These are phyloP conservation scores for Epiblema foenella DNA, from an alignment of 2,888 invertebrate genomes.

Conservation along the genomic window DNA sequence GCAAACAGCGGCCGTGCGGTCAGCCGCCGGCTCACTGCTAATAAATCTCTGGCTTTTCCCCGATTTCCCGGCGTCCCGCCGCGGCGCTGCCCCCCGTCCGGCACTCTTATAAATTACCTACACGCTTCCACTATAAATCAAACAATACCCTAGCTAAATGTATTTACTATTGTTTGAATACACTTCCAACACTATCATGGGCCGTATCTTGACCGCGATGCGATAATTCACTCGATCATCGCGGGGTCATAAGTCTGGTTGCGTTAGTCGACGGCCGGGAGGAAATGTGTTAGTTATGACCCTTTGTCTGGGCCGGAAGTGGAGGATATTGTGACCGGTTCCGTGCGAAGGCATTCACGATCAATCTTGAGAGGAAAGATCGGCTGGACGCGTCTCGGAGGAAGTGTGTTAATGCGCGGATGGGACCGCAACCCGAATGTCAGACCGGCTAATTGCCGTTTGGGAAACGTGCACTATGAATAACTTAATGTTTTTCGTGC, in stretches of 20 bases:
- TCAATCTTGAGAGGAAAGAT: conserved; percentile 69
- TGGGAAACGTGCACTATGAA: conserved; percentile 48
- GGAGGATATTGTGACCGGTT: conserved; percentile 71
- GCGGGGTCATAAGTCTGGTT: conserved; percentile 57
- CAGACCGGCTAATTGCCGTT: conserved; percentile 48
- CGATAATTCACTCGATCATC: conserved; percentile 65
- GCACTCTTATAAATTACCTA: conserved; percentile 83
- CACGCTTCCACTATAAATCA: conserved; percentile 83
- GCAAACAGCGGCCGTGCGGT: conserved; percentile 75
- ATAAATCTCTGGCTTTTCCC: conserved; percentile 83
- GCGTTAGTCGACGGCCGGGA: conserved; percentile 69
- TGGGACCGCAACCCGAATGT: conserved; percentile 52
- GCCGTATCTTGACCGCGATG: conserved; percentile 58
- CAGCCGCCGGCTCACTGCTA: conserved; percentile 71
- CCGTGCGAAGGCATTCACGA: conserved; percentile 62
- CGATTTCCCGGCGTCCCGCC: conserved; percentile 79
- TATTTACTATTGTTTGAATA: conserved; percentile 83
- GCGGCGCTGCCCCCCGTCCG: conserved; percentile 51
- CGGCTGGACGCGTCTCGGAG: conserved; percentile 59
- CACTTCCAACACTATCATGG: conserved; percentile 69
- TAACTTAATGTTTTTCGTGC: conserved; percentile 3
- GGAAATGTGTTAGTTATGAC: conserved; percentile 70
- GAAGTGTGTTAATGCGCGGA: conserved; percentile 73
- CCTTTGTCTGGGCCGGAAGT: conserved; percentile 72
- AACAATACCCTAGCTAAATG: conserved; percentile 80